A percentile compares a stretch with the other conserved stretches of the same genome.
Evolutionary conservation across 2,113 vertebrate genomes (phyloP).

Genomic region (Pteruthius melanotis): DNA sequence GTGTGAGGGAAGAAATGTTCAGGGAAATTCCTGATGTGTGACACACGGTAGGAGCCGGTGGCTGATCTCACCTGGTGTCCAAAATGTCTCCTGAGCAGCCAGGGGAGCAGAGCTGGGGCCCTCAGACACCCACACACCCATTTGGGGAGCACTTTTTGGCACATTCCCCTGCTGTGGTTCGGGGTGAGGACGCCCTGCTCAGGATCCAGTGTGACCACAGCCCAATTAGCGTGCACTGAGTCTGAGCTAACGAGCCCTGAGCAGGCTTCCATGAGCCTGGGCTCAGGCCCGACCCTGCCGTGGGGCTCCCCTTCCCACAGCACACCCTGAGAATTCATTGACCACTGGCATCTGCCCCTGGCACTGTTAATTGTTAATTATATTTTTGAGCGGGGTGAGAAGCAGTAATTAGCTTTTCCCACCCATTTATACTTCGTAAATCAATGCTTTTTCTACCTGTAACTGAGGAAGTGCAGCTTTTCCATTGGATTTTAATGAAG

Average conservation of each 20-base stretch:
- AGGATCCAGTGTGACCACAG: fast-evolving
- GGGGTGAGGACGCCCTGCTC: neutral
- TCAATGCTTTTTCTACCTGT: neutral
- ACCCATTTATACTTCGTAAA: neutral
- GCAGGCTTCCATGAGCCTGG: neutral
- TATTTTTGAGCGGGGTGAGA: neutral
- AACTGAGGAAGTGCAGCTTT: neutral
- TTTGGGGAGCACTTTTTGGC: neutral
- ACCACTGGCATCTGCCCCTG: neutral
- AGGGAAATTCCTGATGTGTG: neutral
- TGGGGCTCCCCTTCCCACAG: neutral
- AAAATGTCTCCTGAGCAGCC: neutral
- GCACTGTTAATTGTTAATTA: neutral
- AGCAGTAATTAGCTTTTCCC: neutral
- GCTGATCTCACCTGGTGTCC: fast-evolving
- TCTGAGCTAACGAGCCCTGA: neutral
- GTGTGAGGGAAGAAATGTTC: neutral
- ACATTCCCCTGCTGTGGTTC: neutral
- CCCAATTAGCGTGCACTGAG: fast-evolving
- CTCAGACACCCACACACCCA: fast-evolving
- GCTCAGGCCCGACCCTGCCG: neutral
- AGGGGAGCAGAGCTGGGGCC: neutral
- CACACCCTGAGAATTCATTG: neutral
- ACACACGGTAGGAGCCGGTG: neutral
- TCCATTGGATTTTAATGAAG: neutral